These are phyloP conservation scores for Microvelia longipes DNA, from an alignment of 1,140 invertebrate genomes.

Conservation along the genomic window DNA sequence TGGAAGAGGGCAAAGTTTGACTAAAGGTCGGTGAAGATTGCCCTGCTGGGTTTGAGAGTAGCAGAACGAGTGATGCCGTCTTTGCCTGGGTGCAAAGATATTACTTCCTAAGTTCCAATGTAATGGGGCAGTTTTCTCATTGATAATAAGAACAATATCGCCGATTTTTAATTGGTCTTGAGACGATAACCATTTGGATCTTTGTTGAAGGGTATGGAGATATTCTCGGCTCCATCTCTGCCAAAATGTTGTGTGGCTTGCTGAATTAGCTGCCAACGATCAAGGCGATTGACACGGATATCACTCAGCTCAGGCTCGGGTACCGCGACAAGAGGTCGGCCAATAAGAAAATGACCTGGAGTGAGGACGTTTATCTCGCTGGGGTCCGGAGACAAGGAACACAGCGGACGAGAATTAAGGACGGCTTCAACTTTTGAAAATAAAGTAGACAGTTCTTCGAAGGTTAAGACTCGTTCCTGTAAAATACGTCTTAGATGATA, in stretches of 20 bases:
- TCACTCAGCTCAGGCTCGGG: not conserved
- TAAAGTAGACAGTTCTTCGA: conserved; percentile 17
- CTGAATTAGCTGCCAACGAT: not conserved
- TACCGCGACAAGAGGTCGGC: conserved; percentile 6
- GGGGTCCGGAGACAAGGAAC: conserved; percentile 19
- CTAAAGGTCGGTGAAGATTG: too few species aligned
- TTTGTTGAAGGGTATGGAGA: conserved; percentile 6
- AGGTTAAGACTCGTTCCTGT: conserved; percentile 11
- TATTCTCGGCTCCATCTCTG: conserved; percentile 9
- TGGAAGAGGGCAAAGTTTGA: too few species aligned
- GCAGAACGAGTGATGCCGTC: too few species aligned
- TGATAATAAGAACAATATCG: not conserved
- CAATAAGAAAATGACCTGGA: conserved; percentile 23
- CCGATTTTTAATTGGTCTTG: not conserved
- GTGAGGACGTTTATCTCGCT: conserved; percentile 18
- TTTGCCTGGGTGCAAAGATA: too few species aligned
- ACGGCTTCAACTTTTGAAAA: too few species aligned
- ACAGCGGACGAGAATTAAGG: conserved; percentile 20
- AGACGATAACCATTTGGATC: conserved; percentile 7
- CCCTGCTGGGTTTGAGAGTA: too few species aligned
- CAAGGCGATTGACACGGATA: conserved; percentile 1
- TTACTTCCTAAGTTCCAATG: too few species aligned
- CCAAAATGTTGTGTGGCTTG: conserved; percentile 10
- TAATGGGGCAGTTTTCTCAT: too few species aligned
- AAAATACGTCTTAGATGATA: not conserved